Evolutionary conservation across 2,888 invertebrate genomes (phyloP).

Genomic region (Trissonchulus sp.): DNA sequence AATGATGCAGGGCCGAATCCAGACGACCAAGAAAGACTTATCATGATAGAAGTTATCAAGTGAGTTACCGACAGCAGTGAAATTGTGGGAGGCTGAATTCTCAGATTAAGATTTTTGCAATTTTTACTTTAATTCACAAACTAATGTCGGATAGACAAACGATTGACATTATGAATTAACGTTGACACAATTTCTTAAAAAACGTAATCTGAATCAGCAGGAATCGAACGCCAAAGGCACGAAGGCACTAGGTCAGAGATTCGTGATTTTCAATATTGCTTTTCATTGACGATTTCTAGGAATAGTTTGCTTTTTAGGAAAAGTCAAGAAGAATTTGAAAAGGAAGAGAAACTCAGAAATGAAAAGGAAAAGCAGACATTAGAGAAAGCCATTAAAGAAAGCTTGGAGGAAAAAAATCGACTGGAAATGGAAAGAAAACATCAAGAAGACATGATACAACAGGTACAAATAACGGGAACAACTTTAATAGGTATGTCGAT

Average conservation of each 20-base stretch:
- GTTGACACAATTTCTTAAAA: too few species aligned
- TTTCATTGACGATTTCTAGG: too few species aligned
- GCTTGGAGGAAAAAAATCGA: slow-evolving; percentile 25
- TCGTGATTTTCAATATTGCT: too few species aligned
- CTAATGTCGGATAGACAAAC: background rate
- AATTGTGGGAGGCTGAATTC: background rate
- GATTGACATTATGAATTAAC: too few species aligned
- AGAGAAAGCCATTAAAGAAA: slow-evolving; percentile 21
- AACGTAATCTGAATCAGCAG: too few species aligned
- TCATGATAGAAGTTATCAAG: slow-evolving; percentile 45
- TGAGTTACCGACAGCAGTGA: slow-evolving; percentile 14
- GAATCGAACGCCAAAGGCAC: too few species aligned
- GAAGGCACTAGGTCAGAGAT: too few species aligned
- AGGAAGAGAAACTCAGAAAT: slow-evolving; percentile 31
- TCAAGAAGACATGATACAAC: slow-evolving; percentile 27
- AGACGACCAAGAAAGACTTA: slow-evolving; percentile 46
- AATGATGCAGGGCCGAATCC: slow-evolving; percentile 42
- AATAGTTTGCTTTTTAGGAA: slow-evolving; percentile 43
- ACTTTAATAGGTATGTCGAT: too few species aligned
- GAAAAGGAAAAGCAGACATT: slow-evolving; percentile 23
- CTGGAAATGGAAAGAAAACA: slow-evolving; percentile 24
- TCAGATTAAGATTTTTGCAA: background rate
- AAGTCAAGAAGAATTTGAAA: slow-evolving; percentile 45
- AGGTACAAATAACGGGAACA: too few species aligned
- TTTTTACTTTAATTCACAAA: background rate